These are phyloP conservation scores for Lethrus apterus DNA, from an alignment of 1,140 invertebrate genomes.

Conservation along the genomic window DNA sequence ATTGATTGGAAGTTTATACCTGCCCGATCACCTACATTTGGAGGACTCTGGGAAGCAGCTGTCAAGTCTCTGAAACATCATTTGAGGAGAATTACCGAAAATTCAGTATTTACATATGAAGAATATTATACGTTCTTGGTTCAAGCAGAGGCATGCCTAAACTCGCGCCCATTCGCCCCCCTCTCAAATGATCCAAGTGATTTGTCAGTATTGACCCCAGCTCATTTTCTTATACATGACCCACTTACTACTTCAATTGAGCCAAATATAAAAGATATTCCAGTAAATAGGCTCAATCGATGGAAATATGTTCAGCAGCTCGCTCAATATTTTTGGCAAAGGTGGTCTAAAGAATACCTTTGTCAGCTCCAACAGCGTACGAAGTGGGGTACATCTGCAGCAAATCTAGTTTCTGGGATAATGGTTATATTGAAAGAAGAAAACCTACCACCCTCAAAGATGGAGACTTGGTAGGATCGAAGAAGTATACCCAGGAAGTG, in stretches of 20 bases:
- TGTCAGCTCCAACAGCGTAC: constrained; percentile 25
- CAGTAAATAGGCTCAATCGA: constrained; percentile 27
- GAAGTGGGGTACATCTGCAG: constrained; percentile 25
- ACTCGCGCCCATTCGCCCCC: no score
- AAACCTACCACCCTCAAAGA: constrained; percentile 30
- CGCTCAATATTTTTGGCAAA: constrained; percentile 31
- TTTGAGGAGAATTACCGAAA: no score
- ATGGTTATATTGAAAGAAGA: constrained; percentile 37
- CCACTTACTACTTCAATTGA: constrained; percentile 17
- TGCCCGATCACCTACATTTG: no score
- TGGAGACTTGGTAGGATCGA: constrained; percentile 38
- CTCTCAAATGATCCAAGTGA: constrained; percentile 23
- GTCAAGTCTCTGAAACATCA: no score
- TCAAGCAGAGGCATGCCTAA: no score
- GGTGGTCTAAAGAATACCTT: constrained; percentile 34
- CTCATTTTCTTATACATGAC: constrained; percentile 25
- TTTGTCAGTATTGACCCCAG: constrained; percentile 20
- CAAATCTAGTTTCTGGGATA: constrained; percentile 11
- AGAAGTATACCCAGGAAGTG: constrained; percentile 33
- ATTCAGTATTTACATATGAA: no score
- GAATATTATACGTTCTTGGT: no score
- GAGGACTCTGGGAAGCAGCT: no score
- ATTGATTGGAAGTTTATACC: no score
- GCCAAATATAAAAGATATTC: constrained; percentile 6
- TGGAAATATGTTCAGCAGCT: constrained; percentile 17